These are phyloP conservation scores for Leptinotarsa texana DNA, from an alignment of 1,140 invertebrate species.

Conservation along the genomic window DNA sequence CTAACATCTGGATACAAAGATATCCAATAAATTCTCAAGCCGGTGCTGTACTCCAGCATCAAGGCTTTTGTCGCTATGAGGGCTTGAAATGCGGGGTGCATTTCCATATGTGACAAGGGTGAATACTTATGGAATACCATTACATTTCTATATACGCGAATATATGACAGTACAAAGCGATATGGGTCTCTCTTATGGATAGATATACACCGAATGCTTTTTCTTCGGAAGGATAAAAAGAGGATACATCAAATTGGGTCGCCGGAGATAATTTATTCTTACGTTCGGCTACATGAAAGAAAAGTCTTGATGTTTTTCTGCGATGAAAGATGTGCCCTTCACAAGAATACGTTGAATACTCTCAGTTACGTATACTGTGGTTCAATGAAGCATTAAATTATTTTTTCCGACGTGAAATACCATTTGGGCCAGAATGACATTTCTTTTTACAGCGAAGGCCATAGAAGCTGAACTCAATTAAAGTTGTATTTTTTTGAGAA, in stretches of 20 bases:
- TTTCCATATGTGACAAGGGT: conserved; percentile 49
- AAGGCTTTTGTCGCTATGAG: conserved; percentile 40
- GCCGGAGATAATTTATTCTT: conserved; percentile 11
- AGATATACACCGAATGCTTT: conserved; percentile 14
- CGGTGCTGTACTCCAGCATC: neutral
- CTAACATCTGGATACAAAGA: too few relatives aligned
- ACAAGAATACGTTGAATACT: too few relatives aligned
- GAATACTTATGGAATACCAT: conserved; percentile 48
- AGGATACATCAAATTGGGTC: conserved; percentile 12
- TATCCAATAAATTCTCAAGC: neutral
- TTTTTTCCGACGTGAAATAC: too few relatives aligned
- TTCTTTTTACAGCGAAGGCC: too few relatives aligned
- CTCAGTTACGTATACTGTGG: too few relatives aligned
- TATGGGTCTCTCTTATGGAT: conserved; percentile 3
- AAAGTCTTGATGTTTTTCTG: neutral
- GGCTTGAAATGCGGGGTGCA: conserved; percentile 33
- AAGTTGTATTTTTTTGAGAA: too few relatives aligned
- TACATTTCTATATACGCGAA: conserved; percentile 37
- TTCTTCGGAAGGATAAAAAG: conserved; percentile 14
- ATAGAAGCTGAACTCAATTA: too few relatives aligned
- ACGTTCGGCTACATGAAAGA: neutral
- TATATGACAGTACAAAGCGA: conserved; percentile 18
- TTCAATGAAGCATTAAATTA: too few relatives aligned
- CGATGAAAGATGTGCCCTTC: too few relatives aligned
- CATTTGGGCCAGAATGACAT: too few relatives aligned